phyloP scores from a whole-genome alignment of 2,797 vertebrate species.

The Molossus molossus region DNA sequence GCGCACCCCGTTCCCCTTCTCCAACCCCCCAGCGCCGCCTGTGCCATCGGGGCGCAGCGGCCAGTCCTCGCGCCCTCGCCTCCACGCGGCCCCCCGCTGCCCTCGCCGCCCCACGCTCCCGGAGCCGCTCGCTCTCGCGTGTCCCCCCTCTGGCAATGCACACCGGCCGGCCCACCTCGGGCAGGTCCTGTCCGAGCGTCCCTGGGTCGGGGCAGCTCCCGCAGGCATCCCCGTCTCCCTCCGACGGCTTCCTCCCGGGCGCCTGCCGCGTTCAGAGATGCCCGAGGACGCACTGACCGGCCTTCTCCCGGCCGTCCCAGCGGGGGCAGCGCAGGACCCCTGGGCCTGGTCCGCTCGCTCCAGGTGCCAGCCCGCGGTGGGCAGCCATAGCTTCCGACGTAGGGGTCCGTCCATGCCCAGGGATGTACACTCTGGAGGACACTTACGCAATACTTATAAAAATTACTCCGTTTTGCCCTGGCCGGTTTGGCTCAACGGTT shows the following conservation, averaged over 20 bases:
- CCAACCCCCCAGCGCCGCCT: not conserved
- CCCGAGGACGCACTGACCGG: too few species aligned
- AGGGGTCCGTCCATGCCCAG: not conserved
- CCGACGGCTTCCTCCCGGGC: too few species aligned
- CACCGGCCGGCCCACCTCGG: not conserved
- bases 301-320: too few species aligned
- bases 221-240: not conserved
- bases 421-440: too few species aligned
- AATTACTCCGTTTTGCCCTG: too few species aligned
- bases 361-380: not conserved
- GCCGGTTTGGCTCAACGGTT: too few species aligned
- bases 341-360: too few species aligned
- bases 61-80: too few species aligned
- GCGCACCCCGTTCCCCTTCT: not conserved
- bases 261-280: too few species aligned
- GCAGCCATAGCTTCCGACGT: not conserved
- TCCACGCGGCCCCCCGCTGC: not conserved
- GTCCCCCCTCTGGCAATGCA: not conserved
- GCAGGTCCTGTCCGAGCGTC: not conserved
- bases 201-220: not conserved
- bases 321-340: too few species aligned
- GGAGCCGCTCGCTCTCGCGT: not conserved
- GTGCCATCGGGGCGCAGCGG: not conserved
- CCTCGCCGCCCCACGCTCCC: too few species aligned
- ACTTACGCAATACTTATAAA: not conserved